phyloP scores from a whole-genome alignment of 2,797 vertebrate genomes.

The Varecia variegata region DNA sequence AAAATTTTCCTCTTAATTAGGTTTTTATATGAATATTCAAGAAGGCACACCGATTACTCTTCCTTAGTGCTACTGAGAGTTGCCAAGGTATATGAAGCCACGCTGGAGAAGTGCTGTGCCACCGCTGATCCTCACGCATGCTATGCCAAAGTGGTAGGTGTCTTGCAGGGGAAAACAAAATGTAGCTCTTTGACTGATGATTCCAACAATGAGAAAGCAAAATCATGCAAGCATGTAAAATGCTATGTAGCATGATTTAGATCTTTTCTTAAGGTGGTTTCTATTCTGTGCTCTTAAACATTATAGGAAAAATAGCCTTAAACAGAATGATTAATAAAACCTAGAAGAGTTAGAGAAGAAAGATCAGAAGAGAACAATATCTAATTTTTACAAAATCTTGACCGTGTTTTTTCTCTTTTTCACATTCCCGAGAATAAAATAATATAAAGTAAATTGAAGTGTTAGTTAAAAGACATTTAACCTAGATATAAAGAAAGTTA shows the following conservation, averaged over 20 bases:
- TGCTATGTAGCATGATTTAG: neutral
- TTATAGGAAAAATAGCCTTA: neutral
- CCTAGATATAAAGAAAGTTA: neutral
- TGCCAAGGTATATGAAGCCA: conserved; percentile 72
- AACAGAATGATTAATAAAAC: neutral
- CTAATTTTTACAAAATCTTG: neutral
- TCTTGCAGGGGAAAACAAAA: neutral
- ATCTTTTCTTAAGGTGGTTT: neutral
- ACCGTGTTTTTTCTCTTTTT: neutral
- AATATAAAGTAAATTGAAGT: conserved; percentile 16
- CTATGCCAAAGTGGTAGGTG: conserved; percentile 75
- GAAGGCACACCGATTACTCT: conserved; percentile 75
- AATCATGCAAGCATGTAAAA: neutral
- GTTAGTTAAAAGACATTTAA: neutral
- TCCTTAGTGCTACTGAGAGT: conserved; percentile 63
- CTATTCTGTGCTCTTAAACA: neutral
- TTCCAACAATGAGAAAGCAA: neutral
- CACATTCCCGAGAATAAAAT: neutral
- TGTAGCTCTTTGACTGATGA: neutral
- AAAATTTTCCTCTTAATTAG: conserved; percentile 60
- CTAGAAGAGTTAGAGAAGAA: neutral
- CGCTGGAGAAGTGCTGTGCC: conserved; percentile 82
- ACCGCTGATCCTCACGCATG: conserved; percentile 69
- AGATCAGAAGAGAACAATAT: neutral
- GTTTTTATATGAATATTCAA: conserved; percentile 79